Evolutionary conservation across 1,140 invertebrate species (phyloP).

Genomic region (Galleria mellonella): DNA sequence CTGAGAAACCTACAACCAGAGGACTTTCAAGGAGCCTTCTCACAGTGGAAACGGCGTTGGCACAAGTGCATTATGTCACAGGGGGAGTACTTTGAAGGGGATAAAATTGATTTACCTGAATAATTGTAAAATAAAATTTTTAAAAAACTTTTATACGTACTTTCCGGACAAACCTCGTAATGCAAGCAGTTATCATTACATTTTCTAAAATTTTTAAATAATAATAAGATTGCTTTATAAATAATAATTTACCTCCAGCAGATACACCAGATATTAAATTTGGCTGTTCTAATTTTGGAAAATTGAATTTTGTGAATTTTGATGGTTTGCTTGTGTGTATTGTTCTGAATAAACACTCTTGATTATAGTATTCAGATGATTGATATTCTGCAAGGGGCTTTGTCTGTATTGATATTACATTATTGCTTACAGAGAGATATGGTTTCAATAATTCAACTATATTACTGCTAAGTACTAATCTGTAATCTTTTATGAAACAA

Average conservation of each 20-base stretch:
- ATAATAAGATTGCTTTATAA: no score
- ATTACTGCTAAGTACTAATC: conserved; percentile 42
- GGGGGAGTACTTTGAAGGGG: no score
- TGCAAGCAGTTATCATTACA: no score
- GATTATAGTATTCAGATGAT: conserved; percentile 13
- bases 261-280: conserved; percentile 56
- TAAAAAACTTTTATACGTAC: no score
- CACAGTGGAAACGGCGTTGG: no score
- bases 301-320: conserved; percentile 16
- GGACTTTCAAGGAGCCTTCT: no score
- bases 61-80: no score
- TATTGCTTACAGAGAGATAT: conserved; percentile 27
- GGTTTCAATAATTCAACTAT: conserved; percentile 43
- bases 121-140: no score
- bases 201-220: no score
- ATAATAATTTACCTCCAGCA: conserved; percentile 46
- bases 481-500: conserved; percentile 45
- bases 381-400: conserved; percentile 51
- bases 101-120: no score
- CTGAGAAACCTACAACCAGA: no score
- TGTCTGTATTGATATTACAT: conserved; percentile 41
- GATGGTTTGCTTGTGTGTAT: conserved; percentile 27
- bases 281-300: conserved; percentile 51
- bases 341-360: conserved; percentile 35
- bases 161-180: no score